Percentiles rank a stretch among this genome's conserved stretches.
Conservation (phyloP, 2,797 vertebrate genomes). For the Luscinia luscinia region DNA sequence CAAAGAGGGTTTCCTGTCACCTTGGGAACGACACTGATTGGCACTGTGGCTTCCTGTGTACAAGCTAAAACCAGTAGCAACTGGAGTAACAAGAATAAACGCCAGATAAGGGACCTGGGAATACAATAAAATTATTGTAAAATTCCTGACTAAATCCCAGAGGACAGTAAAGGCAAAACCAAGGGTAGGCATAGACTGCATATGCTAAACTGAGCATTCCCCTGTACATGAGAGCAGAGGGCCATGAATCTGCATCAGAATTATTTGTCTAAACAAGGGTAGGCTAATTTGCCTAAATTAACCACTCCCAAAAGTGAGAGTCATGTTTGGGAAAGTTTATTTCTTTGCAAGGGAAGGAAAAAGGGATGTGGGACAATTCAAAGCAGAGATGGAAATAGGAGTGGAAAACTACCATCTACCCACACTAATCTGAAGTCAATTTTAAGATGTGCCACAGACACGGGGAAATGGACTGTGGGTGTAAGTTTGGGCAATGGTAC, state of each 20-base stretch:
- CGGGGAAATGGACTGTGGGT: not conserved
- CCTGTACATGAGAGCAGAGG: not conserved
- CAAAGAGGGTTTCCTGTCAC: conserved; percentile 84
- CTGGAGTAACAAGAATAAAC: conserved; percentile 78
- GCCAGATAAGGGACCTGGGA: conserved; percentile 74
- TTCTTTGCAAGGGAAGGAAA: not conserved
- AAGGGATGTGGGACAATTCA: not conserved
- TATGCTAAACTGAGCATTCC: not conserved
- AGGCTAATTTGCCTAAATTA: not conserved
- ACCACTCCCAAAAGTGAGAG: not conserved
- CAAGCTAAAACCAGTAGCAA: conserved; percentile 80
- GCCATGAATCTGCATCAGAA: not conserved
- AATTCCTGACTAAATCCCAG: conserved; percentile 29
- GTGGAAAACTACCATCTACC: not conserved
- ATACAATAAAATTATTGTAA: conserved; percentile 53
- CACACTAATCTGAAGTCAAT: not conserved
- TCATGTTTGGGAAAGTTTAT: not conserved
- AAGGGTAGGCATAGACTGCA: not conserved
- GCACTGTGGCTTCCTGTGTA: conserved; percentile 81
- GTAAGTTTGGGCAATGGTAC: not conserved
- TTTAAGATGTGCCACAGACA: not conserved
- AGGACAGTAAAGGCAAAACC: not conserved
- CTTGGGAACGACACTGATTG: conserved; percentile 84
- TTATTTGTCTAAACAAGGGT: not conserved
- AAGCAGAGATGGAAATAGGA: not conserved